Percentiles rank a stretch among this genome's conserved stretches.
Conservation (phyloP, 2,113 vertebrate genomes). For the Acanthochromis polyacanthus region DNA sequence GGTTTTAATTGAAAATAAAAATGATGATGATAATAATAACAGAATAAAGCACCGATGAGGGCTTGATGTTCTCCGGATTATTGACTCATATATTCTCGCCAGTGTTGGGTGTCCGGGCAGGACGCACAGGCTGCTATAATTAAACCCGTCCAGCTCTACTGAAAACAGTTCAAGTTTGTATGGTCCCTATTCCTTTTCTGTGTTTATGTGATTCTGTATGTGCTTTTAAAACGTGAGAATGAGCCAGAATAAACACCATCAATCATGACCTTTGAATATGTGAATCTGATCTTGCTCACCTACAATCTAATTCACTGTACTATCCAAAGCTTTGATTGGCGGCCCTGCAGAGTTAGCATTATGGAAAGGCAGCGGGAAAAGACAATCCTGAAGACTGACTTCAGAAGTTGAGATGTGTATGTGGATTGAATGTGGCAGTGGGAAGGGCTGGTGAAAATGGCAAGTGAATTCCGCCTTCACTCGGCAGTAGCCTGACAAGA, state of each 20-base stretch:
- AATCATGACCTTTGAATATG: constrained; percentile 42
- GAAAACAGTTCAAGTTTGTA: constrained; percentile 24
- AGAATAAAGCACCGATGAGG: too few relatives aligned
- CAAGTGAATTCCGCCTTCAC: constrained; percentile 29
- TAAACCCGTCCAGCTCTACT: too few relatives aligned
- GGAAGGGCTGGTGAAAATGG: constrained; percentile 30
- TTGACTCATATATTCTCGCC: too few relatives aligned
- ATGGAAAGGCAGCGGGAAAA: constrained; percentile 40
- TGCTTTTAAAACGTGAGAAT: neutral
- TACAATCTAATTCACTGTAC: constrained; percentile 1
- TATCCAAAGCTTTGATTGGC: constrained; percentile 48
- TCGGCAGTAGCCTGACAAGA: constrained; percentile 40
- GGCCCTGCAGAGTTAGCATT: constrained; percentile 37
- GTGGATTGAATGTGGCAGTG: constrained; percentile 52
- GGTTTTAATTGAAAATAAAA: too few relatives aligned
- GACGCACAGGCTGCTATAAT: too few relatives aligned
- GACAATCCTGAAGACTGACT: constrained; percentile 42
- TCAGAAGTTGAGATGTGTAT: constrained; percentile 28
- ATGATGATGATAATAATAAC: too few relatives aligned
- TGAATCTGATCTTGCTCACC: constrained; percentile 14
- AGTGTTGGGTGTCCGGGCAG: too few relatives aligned
- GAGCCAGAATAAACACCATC: constrained; percentile 22
- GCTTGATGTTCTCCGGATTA: too few relatives aligned
- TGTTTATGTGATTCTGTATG: neutral
- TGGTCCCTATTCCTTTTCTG: neutral